Conservation (phyloP, 2,797 vertebrate species). For the Meriones psammophilus region DNA sequence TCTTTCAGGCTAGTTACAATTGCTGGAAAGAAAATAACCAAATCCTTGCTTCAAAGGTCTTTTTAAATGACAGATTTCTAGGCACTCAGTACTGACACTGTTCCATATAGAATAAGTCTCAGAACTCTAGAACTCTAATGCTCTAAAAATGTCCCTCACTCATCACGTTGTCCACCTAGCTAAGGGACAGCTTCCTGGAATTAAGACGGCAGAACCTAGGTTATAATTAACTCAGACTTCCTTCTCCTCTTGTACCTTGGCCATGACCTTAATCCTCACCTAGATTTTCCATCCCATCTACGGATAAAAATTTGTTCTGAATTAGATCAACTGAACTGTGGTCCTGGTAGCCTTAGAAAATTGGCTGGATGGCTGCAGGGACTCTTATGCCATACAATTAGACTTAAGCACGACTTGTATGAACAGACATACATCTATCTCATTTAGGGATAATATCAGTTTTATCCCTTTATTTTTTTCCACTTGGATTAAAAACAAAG, state of each 20-base stretch:
- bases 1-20: slow-evolving; percentile 29
- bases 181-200: slow-evolving; percentile 61
- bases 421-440: slow-evolving; percentile 56
- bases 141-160: slow-evolving; percentile 60
- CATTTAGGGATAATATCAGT: not conserved
- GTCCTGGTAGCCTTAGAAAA: slow-evolving; percentile 35
- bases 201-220: slow-evolving; percentile 41
- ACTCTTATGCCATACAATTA: slow-evolving; percentile 31
- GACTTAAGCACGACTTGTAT: slow-evolving; percentile 37
- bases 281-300: not conserved
- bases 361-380: slow-evolving; percentile 31
- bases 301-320: slow-evolving; percentile 2
- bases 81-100: not conserved
- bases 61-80: slow-evolving; percentile 37
- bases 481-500: slow-evolving; percentile 13
- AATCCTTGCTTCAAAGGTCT: slow-evolving; percentile 6
- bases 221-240: slow-evolving; percentile 79
- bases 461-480: not conserved
- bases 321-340: slow-evolving; percentile 50
- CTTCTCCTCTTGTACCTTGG: slow-evolving; percentile 72
- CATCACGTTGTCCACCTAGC: slow-evolving; percentile 68
- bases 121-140: slow-evolving; percentile 56
- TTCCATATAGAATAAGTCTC: slow-evolving; percentile 52
- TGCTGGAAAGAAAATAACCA: slow-evolving; percentile 56
- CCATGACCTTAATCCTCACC: slow-evolving; percentile 59